Evolutionary conservation across 1,140 invertebrate genomes (phyloP).

Genomic region (Meteorus sp.): DNA sequence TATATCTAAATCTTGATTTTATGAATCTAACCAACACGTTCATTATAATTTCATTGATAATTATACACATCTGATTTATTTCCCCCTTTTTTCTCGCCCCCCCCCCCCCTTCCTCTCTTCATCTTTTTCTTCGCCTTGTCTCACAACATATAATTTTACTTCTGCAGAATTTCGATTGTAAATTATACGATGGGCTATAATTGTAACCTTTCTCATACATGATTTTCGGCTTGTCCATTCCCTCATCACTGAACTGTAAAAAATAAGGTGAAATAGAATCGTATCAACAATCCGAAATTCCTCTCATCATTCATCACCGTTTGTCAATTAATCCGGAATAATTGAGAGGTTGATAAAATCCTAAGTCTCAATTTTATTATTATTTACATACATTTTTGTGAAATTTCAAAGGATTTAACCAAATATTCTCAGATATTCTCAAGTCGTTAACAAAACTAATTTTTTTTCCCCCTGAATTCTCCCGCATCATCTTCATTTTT

Average conservation of each 20-base stretch:
- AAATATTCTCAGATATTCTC: too few species aligned
- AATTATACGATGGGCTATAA: conserved; percentile 25
- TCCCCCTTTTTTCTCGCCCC: neutral
- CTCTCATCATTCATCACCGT: too few species aligned
- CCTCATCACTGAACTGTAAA: neutral
- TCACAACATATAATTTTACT: neutral
- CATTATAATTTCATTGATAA: conserved; percentile 1
- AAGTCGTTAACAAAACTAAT: too few species aligned
- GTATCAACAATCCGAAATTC: too few species aligned
- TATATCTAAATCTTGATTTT: neutral
- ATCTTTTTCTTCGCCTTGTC: neutral
- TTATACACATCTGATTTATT: conserved; percentile 11
- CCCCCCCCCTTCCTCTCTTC: conserved; percentile 1
- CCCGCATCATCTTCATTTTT: too few species aligned
- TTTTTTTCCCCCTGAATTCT: too few species aligned
- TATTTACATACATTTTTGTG: too few species aligned
- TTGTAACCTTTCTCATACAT: conserved; percentile 24
- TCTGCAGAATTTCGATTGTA: conserved; percentile 18
- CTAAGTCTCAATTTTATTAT: too few species aligned
- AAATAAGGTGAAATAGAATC: neutral
- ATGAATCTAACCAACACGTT: neutral
- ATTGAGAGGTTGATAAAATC: too few species aligned
- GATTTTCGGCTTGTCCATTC: neutral
- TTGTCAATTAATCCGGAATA: too few species aligned
- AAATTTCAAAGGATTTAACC: too few species aligned